A percentile compares a stretch with the other conserved stretches of the same genome.
These are phyloP conservation scores for Chaetophractus vellerosus DNA, from an alignment of 2,797 vertebrate species.

Conservation along the genomic window DNA sequence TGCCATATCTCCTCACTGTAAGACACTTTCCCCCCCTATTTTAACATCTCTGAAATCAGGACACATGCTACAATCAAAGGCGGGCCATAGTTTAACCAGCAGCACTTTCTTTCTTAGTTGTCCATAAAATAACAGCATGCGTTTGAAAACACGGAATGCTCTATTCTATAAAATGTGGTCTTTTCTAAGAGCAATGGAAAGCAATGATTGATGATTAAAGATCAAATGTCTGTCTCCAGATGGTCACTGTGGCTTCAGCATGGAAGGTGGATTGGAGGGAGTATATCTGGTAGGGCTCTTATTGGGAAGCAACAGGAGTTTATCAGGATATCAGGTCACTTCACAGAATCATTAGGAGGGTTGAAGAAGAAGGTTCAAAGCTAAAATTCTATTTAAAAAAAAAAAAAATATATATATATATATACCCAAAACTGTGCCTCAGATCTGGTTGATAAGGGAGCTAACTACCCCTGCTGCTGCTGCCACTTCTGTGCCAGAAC, in stretches of 20 bases:
- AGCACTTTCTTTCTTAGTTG: neutral
- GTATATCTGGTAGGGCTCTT: neutral
- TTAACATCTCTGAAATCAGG: neutral
- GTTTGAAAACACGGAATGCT: neutral
- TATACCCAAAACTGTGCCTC: neutral
- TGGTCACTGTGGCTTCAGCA: neutral
- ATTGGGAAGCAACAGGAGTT: neutral
- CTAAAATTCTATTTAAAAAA: no score
- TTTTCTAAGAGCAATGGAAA: neutral
- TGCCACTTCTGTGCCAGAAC: neutral
- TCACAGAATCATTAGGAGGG: neutral
- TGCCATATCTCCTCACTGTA: neutral
- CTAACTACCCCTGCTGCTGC: neutral
- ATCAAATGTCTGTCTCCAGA: neutral
- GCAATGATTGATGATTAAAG: neutral
- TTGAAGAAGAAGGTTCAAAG: neutral
- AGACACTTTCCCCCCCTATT: neutral
- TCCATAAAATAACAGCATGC: neutral
- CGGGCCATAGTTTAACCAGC: neutral
- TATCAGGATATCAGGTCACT: neutral
- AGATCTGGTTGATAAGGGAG: neutral
- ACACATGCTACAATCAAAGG: neutral
- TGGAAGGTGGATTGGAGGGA: neutral
- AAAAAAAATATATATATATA: no score
- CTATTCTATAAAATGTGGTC: neutral